Percentiles rank a stretch among this genome's conserved stretches.
Evolutionary conservation across 2,888 invertebrate species (phyloP).

Genomic region (Diplazon laetatorius): DNA sequence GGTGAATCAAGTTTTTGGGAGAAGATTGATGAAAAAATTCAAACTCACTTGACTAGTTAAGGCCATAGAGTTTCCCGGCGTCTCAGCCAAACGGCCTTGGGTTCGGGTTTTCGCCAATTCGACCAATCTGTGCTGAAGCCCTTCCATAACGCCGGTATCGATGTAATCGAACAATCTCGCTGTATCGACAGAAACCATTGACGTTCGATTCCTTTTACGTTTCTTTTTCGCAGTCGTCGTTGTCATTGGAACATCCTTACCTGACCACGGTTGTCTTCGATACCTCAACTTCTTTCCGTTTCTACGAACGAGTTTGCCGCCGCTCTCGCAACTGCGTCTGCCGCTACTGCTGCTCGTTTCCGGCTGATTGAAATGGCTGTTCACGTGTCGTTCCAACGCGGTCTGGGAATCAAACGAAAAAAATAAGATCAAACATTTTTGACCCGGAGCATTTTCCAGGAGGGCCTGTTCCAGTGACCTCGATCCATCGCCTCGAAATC

Average conservation of each 20-base stretch:
- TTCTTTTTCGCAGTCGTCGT: conserved; percentile 13
- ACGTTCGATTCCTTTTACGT: conserved; percentile 28
- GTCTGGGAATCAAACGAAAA: conserved; percentile 84
- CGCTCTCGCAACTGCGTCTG: conserved; percentile 89
- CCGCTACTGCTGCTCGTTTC: conserved; percentile 85
- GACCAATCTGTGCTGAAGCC: conserved; percentile 91
- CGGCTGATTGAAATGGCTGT: conserved; percentile 92
- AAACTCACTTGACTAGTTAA: conserved; percentile 86
- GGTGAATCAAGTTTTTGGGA: no score
- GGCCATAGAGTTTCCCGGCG: conserved; percentile 87
- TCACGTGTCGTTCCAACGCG: conserved; percentile 95
- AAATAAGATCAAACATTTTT: conserved; percentile 48
- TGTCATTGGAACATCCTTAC: conserved; percentile 84
- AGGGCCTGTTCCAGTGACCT: conserved; percentile 55
- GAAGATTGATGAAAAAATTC: neutral
- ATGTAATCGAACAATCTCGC: conserved; percentile 97
- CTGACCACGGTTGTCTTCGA: conserved; percentile 94
- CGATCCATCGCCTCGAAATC: conserved; percentile 4
- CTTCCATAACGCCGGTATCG: conserved; percentile 96
- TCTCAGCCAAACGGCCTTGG: conserved; percentile 86
- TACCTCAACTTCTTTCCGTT: conserved; percentile 95
- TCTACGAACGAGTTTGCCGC: conserved; percentile 90
- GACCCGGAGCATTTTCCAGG: conserved; percentile 58
- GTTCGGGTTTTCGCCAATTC: conserved; percentile 85
- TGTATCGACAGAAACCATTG: conserved; percentile 82